Evolutionary conservation across 2,113 vertebrate genomes (phyloP), one percentile per base, ranked within the genome.

Genomic region (Heptranchias perlo): DNA sequence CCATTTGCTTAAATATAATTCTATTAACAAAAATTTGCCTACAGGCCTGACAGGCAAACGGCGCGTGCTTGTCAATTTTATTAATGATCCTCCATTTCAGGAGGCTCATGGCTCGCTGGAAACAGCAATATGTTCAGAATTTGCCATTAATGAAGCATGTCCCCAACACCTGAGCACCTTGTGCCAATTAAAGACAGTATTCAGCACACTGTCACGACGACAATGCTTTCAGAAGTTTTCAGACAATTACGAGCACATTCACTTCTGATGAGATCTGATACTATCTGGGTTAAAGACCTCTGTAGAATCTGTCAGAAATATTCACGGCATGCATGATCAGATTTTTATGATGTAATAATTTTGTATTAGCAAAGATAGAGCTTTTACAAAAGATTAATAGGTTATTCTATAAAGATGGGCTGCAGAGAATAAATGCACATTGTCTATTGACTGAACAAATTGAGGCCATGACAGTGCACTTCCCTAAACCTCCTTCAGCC

Each of bases 111-210:
- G 52, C 54, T 91, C 87, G 18, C 54, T 61, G 87, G 58, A 91
- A 89, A 82, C n/a, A 16, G 31, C 58, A 82, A 61, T 61, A 61
- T 35, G 35, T n/a, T 91, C 87, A 61, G 87, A 91, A 91, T 54
- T 21, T 61, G 87, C 2, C 52, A 91, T 31, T 61, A 91, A 91
- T 61, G 54, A 91, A 35, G 87, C 87, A 5, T 39, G 54, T 61
- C 87, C n/a, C 54, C 52, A 91, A 35, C 11, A 91, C 23, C 87
- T 91, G 52, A 91, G 87, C 87, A 91, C 31, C 61, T 91, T 91
- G 4, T 58, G 16, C 87, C 52, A 61, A 58, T 91, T 61, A 91
- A 61, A 31, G 14, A n/a, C 54, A 61, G 14, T 91, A 18, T 61
- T 91, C 87, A 61, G 25, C 13, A 16, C 31, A 61, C 3, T 61